Base-by-base conservation (phyloP, 2,113 vertebrate genomes). In the Macheiramphus alcinus region DNA sequence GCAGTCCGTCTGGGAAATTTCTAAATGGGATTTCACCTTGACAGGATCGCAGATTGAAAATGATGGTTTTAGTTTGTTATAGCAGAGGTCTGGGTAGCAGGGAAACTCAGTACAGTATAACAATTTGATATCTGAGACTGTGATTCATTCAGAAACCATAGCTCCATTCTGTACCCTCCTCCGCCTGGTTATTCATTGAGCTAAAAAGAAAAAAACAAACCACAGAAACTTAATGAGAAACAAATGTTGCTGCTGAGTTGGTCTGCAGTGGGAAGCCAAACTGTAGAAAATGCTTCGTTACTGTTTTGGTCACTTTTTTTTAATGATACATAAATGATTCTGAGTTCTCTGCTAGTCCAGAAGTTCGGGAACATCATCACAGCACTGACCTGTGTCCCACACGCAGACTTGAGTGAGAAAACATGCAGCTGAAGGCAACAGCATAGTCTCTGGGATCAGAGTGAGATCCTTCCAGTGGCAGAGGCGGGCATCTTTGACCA, bases 181-280 rank as follows among this genome's bases (percentile, higher is more conserved):
- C 80, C 0, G 10, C n/a, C 56, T 83, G n/a, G 70, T 82, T 94
- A 76, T 81, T 56, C 80, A 38, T 34, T 40, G 62, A 93, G 36
- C 58, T 94, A 68, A 91, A 65, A 68, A 26, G 13, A 15, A 87
- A 87, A 58, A 93, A 84, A 14, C 31, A 67, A 81, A 93, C 22
- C 16, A 4, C 55, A 88, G 63, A 83, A 96, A 81, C 59, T 36
- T 94, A 73, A 96, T 68, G 75, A 93, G 83, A 96, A 97, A 88
- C 90, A 90, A 93, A 88, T 90, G 71, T 72, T 88, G n/a, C 42
- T 78, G 42, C 68, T 84, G 75, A 86, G 55, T 80, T 88, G 50
- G 21, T 63, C 47, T 88, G 86, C 23, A 56, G 22, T 52, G 23
- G 32, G 32, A 94, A 96, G 42, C 26, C 63, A 86, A 43, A 94